phyloP scores from a whole-genome alignment of 2,113 vertebrate genomes.

The Hydrochoerus hydrochaeris region DNA sequence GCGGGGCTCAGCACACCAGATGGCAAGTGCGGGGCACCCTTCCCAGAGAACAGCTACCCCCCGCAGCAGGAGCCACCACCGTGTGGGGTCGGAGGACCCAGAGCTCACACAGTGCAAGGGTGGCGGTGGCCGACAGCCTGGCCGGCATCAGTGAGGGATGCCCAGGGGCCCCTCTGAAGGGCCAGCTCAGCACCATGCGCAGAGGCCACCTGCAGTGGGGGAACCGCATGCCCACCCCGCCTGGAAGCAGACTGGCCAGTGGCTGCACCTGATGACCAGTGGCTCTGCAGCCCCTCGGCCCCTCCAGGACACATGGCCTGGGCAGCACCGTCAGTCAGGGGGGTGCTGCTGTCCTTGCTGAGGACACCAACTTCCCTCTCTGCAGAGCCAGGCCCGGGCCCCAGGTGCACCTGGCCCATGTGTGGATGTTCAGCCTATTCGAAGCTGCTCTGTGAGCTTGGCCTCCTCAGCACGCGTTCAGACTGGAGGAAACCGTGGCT shows the following conservation, averaged over 20 bases:
- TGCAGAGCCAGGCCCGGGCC: not conserved
- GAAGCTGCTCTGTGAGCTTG: not conserved
- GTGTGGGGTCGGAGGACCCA: not conserved
- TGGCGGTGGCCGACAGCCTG: not conserved
- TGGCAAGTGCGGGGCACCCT: fast-evolving
- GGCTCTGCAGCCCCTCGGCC: not conserved
- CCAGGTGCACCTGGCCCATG: not conserved
- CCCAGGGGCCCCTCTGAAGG: not conserved
- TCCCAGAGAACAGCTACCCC: not conserved
- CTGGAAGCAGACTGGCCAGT: too few relatives aligned
- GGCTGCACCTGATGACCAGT: not conserved
- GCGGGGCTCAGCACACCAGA: too few relatives aligned
- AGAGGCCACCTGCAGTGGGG: not conserved
- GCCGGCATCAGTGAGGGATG: not conserved
- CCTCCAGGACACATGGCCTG: not conserved
- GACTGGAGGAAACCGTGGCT: too few relatives aligned
- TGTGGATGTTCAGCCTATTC: too few relatives aligned
- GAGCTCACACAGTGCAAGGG: fast-evolving
- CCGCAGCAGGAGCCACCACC: fast-evolving
- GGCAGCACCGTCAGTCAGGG: not conserved
- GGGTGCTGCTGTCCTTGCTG: not conserved
- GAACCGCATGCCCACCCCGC: not conserved
- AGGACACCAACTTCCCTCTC: not conserved
- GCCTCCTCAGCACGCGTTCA: not conserved
- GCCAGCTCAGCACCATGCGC: not conserved